These are phyloP conservation scores for Erythrolamprus reginae DNA, from an alignment of 2,113 vertebrate genomes.

Conservation along the genomic window DNA sequence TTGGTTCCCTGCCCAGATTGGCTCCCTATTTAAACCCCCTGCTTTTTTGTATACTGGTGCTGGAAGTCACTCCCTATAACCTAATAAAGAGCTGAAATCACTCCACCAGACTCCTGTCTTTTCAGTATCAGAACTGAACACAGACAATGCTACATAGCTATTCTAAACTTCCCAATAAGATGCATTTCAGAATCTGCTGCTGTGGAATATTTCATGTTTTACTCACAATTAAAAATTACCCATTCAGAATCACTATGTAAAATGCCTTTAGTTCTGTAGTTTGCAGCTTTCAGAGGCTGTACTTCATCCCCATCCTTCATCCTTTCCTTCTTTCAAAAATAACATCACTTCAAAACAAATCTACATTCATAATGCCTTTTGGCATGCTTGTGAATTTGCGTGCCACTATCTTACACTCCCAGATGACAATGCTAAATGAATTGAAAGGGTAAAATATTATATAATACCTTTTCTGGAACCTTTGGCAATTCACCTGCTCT, in stretches of 20 bases:
- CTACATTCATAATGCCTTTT: slow-evolving; percentile 10
- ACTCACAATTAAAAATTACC: slow-evolving; percentile 8
- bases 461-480: not conserved
- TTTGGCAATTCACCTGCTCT: not conserved
- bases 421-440: not conserved
- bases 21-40: no score
- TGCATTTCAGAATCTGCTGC: slow-evolving; percentile 13
- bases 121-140: no score
- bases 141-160: not conserved
- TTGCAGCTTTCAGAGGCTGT: slow-evolving; percentile 3
- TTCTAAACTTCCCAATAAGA: not conserved
- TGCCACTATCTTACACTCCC: not conserved
- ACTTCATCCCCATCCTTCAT: no score
- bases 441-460: not conserved
- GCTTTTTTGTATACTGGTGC: no score
- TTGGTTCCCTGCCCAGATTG: no score
- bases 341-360: slow-evolving; percentile 22
- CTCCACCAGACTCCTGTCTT: no score
- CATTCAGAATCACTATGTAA: slow-evolving; percentile 2
- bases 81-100: no score
- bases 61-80: no score
- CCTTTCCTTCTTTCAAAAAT: not conserved
- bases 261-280: not conserved
- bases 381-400: not conserved
- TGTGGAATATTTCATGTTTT: not conserved